These are phyloP conservation scores for Scelioninae gen. 1 DNA, from an alignment of 2,888 invertebrate genomes.

Conservation along the genomic window DNA sequence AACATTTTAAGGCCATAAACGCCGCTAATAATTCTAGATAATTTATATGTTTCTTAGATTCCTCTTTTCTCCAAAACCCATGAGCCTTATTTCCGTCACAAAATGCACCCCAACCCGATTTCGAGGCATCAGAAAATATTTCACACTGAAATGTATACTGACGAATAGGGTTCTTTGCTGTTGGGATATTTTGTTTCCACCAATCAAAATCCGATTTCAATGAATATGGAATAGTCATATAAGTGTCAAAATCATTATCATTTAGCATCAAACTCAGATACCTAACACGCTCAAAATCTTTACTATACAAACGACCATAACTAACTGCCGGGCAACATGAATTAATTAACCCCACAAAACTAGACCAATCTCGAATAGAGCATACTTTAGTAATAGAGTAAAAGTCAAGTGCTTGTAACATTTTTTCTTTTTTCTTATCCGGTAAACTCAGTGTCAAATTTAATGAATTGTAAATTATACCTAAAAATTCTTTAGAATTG, in stretches of 20 bases:
- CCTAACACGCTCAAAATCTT: slow-evolving; percentile 36
- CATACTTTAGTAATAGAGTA: neutral
- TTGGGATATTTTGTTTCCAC: too few relatives aligned
- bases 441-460: neutral
- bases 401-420: neutral
- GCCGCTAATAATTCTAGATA: slow-evolving; percentile 49
- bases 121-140: slow-evolving; percentile 52
- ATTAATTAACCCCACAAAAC: slow-evolving; percentile 29
- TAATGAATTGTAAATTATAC: too few relatives aligned
- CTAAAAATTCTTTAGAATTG: too few relatives aligned
- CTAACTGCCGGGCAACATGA: slow-evolving; percentile 39
- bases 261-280: neutral
- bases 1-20: slow-evolving; percentile 48
- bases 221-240: too few relatives aligned
- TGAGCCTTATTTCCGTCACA: slow-evolving; percentile 7
- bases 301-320: slow-evolving; percentile 30
- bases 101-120: slow-evolving; percentile 45
- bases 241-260: too few relatives aligned
- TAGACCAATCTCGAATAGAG: slow-evolving; percentile 6
- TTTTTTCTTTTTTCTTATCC: neutral
- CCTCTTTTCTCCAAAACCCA: slow-evolving; percentile 24
- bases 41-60: slow-evolving; percentile 50
- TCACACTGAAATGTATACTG: neutral
- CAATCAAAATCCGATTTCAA: too few relatives aligned
- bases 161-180: too few relatives aligned